Base-by-base conservation (phyloP, 1,140 invertebrate species). In the Coenobita brevimanus region DNA sequence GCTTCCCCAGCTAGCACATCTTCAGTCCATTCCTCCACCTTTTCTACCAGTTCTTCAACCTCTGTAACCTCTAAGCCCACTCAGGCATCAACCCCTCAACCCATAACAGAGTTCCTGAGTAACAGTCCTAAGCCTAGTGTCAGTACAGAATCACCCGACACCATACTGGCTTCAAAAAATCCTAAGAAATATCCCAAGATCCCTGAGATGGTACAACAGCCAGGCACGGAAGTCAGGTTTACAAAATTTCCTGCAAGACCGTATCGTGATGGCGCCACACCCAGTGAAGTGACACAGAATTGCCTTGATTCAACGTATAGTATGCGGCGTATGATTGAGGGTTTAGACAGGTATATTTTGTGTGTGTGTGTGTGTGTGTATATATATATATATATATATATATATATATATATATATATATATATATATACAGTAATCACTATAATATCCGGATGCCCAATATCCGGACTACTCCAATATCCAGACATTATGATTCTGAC, bases 201-300 rank as follows among this genome's bases (percentile, higher is more conserved):
- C 21, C 98, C 98, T 0, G 91, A 97, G 91, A 94, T 99, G 91
- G 96, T 96, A 91, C 95, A 95, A 54, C 94, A 94, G 30, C 94
- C 95, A 90, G 97, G 96, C 3, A 97, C 96, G 62, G 95, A 95
- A 84, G 94, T 99, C 38, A 93, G 96, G 87, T 97, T 98, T 91
- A 96, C 95, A 41, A 91, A 93, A 89, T 94, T 99, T 91, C 96
- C 97, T 1, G 93, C 94, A n/a, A 94, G 95, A 91, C 94, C 94
- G 91, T 97, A 96, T 92, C 97, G 97, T 2, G 94, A 94, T n/a
- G 95, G 95, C 36, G 94, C 96, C 0, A 95, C 94, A 38, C 96
- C 97, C 33, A 93, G 95, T 67, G 96, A 99, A 93, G 96, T 99
- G 24, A 98, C 98, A 0, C 94, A 95, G 90, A 95, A 97, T 93